Evolutionary conservation across 2,888 invertebrate genomes (phyloP).

Genomic region (Hofmannophila pseudospretella): DNA sequence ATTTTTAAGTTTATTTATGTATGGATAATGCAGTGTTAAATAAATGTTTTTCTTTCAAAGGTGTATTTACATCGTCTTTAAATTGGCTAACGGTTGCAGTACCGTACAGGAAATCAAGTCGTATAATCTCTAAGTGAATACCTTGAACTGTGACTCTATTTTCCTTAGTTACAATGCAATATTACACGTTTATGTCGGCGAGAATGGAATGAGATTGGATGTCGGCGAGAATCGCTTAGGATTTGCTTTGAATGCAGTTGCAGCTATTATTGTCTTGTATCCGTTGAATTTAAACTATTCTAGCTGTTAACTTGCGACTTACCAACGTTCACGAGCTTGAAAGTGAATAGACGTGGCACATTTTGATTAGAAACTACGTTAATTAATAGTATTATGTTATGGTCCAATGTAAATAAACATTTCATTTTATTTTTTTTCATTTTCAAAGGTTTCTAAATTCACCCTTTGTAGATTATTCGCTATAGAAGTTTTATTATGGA

Average conservation of each 20-base stretch:
- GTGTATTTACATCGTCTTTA: neutral
- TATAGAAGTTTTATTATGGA: too few species aligned
- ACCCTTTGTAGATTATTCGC: too few species aligned
- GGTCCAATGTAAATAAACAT: too few species aligned
- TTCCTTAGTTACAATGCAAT: conserved; percentile 7
- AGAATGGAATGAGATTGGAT: conserved; percentile 21
- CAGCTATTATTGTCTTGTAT: conserved; percentile 21
- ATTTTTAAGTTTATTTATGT: too few species aligned
- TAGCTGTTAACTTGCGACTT: conserved; percentile 3
- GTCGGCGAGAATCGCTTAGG: conserved; percentile 17
- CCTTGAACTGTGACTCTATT: conserved; percentile 2
- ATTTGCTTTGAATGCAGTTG: conserved; percentile 16
- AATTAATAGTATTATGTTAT: too few species aligned
- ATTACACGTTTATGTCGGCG: conserved; percentile 19
- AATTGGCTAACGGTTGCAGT: too few species aligned
- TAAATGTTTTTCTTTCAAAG: too few species aligned
- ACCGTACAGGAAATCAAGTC: neutral
- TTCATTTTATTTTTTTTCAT: too few species aligned
- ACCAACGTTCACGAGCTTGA: neutral
- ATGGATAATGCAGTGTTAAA: too few species aligned
- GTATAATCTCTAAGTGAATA: neutral
- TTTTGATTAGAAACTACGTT: too few species aligned
- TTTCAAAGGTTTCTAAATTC: too few species aligned
- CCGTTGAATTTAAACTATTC: conserved; percentile 12
- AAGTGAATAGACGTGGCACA: neutral